phyloP scores from a whole-genome alignment of 2,797 vertebrate genomes.

The Micromesistius poutassou region DNA sequence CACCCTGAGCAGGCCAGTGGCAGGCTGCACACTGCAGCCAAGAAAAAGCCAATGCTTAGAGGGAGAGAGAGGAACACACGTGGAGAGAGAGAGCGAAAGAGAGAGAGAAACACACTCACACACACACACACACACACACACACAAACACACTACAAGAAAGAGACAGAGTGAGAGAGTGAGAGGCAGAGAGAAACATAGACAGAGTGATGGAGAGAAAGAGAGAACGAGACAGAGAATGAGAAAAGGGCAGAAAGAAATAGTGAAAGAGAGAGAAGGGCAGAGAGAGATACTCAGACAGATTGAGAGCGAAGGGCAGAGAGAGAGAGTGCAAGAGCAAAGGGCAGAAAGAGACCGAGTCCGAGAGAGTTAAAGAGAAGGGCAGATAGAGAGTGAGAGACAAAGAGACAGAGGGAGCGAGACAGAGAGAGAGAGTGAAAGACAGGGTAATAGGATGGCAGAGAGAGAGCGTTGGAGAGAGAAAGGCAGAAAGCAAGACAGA shows the following conservation, averaged over 20 bases:
- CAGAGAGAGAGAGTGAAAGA: background rate
- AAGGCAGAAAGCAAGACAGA: slow-evolving; percentile 20
- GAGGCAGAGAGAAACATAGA: slow-evolving; percentile 12
- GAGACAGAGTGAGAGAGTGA: background rate
- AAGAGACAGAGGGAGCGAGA: slow-evolving; percentile 8
- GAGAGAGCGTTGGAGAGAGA: slow-evolving; percentile 8
- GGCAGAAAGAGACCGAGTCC: background rate
- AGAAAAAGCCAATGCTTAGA: slow-evolving; percentile 30
- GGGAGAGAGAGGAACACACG: slow-evolving; percentile 7
- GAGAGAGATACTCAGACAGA: background rate
- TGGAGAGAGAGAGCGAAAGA: background rate
- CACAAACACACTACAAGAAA: too few species aligned
- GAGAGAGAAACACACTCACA: slow-evolving; percentile 7
- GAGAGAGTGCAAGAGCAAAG: slow-evolving; percentile 1
- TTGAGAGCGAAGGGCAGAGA: background rate
- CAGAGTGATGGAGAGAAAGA: background rate
- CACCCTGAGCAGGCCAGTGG: slow-evolving; percentile 47
- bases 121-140: too few species aligned
- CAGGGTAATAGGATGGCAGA: background rate
- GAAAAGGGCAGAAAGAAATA: background rate
- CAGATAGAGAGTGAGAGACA: slow-evolving; percentile 22
- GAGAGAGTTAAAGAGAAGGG: slow-evolving; percentile 13
- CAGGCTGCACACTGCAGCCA: slow-evolving; percentile 41
- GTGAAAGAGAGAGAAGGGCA: too few species aligned
- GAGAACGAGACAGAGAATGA: background rate